Conservation (phyloP, 2,888 invertebrate species). For the Tethea ocularis region DNA sequence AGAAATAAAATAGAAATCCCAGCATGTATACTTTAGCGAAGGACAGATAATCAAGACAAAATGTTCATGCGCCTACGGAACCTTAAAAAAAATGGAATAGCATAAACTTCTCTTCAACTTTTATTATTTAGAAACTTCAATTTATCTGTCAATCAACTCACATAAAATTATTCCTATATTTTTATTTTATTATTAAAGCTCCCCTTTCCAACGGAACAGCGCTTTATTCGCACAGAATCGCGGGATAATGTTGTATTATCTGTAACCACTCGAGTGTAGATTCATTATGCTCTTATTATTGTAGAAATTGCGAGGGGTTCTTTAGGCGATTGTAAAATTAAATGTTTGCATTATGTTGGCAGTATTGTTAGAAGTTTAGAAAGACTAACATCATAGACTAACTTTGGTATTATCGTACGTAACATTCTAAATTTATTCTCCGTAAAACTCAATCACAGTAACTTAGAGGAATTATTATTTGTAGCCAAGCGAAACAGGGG, state of each 20-base stretch:
- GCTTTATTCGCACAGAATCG: slow-evolving; percentile 8
- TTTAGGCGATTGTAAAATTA: neutral
- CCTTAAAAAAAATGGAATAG: no score
- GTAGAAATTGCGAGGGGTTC: slow-evolving; percentile 4
- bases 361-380: neutral
- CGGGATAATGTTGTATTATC: slow-evolving; percentile 24
- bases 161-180: neutral
- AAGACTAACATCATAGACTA: no score
- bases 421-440: no score
- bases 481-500: no score
- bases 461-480: no score
- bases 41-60: no score
- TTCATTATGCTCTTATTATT: slow-evolving; percentile 18
- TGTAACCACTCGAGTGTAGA: slow-evolving; percentile 27
- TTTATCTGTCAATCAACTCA: neutral
- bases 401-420: no score
- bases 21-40: no score
- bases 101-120: no score
- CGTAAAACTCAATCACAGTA: no score
- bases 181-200: neutral
- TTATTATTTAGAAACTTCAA: neutral
- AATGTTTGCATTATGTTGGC: neutral
- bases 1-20: no score
- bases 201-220: neutral
- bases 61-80: no score